Conservation (phyloP, 2,888 invertebrate genomes). For the Rosalia funebris region DNA sequence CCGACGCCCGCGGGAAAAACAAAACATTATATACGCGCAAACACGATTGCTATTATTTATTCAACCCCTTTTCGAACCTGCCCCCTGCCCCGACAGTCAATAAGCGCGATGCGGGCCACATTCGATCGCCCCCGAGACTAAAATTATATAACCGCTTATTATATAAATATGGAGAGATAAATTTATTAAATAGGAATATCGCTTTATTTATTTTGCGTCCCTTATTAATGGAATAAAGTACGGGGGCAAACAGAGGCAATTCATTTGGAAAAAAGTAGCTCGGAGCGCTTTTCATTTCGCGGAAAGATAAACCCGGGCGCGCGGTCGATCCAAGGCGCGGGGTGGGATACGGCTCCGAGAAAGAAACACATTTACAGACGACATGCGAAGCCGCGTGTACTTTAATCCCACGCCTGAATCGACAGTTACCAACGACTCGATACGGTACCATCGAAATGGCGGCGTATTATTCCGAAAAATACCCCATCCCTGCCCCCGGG, state of each 20-base stretch:
- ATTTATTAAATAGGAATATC: constrained; percentile 39
- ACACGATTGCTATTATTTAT: neutral
- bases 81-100: neutral
- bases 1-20: too few species aligned
- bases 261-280: constrained; percentile 52
- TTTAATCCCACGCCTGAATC: too few species aligned
- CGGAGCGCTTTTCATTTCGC: constrained; percentile 45
- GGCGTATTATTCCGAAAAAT: too few species aligned
- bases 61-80: neutral
- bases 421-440: too few species aligned
- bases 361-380: neutral
- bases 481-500: neutral
- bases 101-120: neutral
- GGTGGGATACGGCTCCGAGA: neutral
- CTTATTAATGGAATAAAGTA: constrained; percentile 51
- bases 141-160: constrained; percentile 10
- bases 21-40: too few species aligned
- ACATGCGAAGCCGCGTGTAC: too few species aligned
- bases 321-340: neutral
- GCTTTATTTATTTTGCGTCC: constrained; percentile 37
- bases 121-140: neutral
- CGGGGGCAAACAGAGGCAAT: constrained; percentile 46
- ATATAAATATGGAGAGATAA: constrained; percentile 16
- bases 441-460: too few species aligned
- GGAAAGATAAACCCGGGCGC: constrained; percentile 22